Conservation (phyloP, 2,888 invertebrate species). For the Sussaba pulchella region DNA sequence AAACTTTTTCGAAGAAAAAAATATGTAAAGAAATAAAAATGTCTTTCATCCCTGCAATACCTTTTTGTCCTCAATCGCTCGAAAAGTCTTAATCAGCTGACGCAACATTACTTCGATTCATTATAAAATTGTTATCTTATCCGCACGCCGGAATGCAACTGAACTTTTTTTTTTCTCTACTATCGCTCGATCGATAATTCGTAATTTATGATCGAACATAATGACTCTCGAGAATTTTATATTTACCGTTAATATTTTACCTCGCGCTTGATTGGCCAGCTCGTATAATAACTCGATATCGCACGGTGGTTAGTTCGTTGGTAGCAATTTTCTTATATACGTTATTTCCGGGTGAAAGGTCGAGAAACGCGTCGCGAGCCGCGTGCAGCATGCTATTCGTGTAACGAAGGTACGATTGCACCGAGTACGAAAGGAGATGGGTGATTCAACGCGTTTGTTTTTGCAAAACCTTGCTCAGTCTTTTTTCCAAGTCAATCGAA, state of each 20-base stretch:
- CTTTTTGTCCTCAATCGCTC: neutral
- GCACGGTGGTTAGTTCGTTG: neutral
- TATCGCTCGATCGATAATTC: slow-evolving; percentile 1
- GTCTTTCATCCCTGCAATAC: neutral
- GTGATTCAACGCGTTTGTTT: too few relatives aligned
- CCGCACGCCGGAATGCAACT: neutral
- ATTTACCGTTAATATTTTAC: slow-evolving; percentile 28
- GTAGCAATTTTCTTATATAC: neutral
- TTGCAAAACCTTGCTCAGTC: too few relatives aligned
- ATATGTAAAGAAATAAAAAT: too few relatives aligned
- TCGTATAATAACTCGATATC: neutral
- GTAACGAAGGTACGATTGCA: neutral
- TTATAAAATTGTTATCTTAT: slow-evolving; percentile 3
- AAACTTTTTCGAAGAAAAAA: too few relatives aligned
- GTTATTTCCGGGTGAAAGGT: slow-evolving; percentile 20
- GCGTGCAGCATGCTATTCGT: neutral
- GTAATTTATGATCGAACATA: slow-evolving; percentile 3
- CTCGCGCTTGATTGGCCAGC: slow-evolving; percentile 8
- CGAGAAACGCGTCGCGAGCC: neutral
- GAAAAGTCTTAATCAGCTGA: neutral
- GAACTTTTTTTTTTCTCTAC: neutral
- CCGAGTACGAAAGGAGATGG: too few relatives aligned
- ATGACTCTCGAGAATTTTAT: neutral
- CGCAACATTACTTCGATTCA: slow-evolving; percentile 20
- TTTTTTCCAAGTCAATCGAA: too few relatives aligned